Evolutionary conservation across 2,113 vertebrate species (phyloP), one percentile per base, ranked within the genome.

Genomic region (Rhea pennata): DNA sequence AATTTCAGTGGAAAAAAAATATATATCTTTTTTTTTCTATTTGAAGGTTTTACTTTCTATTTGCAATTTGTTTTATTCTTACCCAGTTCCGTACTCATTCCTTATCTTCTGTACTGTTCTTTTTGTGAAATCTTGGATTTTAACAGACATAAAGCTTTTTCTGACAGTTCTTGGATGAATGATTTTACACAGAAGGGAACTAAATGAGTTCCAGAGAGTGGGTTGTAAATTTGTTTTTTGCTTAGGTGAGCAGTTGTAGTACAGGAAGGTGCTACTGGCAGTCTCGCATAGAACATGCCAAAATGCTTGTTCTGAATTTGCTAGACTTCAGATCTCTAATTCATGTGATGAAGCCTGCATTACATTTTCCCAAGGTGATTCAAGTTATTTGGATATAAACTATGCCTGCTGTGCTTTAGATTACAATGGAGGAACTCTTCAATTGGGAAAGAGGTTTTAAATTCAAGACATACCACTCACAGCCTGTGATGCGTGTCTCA

Each of bases 21-120:
- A 26, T 51, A 70, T 75, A 66, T 75, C 9, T 53, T 3, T 87
- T 4, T 56, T 6, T 95, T 62, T 12, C 46, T 5, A 16, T 40
- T 75, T 59, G 26, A 27, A 74, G 16, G 46, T 64, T 15, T 94
- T 86, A 81, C 13, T 12, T 87, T 87, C 84, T 64, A 74, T 40
- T 80, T 84, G 56, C 15, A 84, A 29, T 83, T 42, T 87, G 33
- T 81, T 84, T 91, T 92, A 61, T 89, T 94, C 21, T 88, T 92
- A 24, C 23, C 6, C 48, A 33, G 42, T 81, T 91, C 26, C 77
- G 11, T 64, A 87, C 36, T 71, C 46, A 54, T 23, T 87, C 66
- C 21, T 73, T 85, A 26, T 61, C 72, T 77, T 71, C 19, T 72
- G 31, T 50, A 29, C 14, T 65, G 31, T 70, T 19, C 19, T 53